Evolutionary conservation across 2,797 vertebrate species (phyloP).

Genomic region (Cephalopachus bancanus): DNA sequence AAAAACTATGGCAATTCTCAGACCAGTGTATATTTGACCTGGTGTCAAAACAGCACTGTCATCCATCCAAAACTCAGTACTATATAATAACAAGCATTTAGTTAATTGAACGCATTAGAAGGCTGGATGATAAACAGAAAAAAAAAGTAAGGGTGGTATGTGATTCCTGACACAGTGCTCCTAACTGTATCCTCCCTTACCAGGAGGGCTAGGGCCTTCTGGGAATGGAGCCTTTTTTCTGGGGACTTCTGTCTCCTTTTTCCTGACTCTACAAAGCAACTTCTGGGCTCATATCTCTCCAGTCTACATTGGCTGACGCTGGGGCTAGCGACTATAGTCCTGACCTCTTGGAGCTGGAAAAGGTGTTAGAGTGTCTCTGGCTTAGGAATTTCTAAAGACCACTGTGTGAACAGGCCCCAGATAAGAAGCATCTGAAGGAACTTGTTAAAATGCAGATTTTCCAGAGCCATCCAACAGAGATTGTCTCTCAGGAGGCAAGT

Average conservation of each 20-base stretch:
- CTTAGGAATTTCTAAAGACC: background rate
- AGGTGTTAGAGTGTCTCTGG: background rate
- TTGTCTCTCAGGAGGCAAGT: background rate
- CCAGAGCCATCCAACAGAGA: background rate
- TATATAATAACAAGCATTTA: too few relatives aligned
- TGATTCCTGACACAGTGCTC: background rate
- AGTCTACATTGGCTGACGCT: background rate
- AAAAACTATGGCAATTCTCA: too few relatives aligned
- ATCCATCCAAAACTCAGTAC: too few relatives aligned
- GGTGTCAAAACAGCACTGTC: too few relatives aligned
- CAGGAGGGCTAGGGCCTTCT: background rate
- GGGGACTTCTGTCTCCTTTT: background rate
- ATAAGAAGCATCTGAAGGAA: background rate
- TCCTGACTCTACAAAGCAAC: constrained; percentile 8
- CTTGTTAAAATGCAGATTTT: constrained; percentile 26
- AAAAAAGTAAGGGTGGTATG: background rate
- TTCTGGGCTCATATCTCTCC: background rate
- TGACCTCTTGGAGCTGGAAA: background rate
- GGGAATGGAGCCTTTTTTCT: background rate
- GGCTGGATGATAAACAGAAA: too few relatives aligned
- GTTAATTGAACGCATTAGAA: too few relatives aligned
- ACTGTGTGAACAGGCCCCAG: background rate
- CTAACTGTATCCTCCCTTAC: background rate
- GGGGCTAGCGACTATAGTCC: background rate
- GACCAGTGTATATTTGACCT: too few relatives aligned